Percentiles rank a stretch among this genome's conserved stretches.
Evolutionary conservation across 2,888 invertebrate genomes (phyloP).

Genomic region (Meghimatium bilineatum): DNA sequence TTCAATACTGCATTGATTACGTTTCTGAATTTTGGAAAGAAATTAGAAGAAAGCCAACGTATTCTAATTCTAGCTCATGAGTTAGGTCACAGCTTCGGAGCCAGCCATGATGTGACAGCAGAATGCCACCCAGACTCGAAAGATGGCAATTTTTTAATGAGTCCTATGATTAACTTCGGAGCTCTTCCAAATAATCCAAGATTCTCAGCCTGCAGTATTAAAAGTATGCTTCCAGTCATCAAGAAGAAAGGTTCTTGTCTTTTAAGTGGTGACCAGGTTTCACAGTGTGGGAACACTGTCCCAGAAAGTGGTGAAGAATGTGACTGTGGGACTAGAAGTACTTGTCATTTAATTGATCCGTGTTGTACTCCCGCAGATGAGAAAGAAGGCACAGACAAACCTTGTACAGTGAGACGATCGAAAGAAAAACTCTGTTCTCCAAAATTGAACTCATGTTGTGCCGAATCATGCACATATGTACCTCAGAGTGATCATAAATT

Average conservation of each 20-base stretch:
- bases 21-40: slow-evolving; percentile 55
- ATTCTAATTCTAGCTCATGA: slow-evolving; percentile 66
- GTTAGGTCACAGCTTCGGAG: slow-evolving; percentile 72
- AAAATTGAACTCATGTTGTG: slow-evolving; percentile 57
- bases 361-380: slow-evolving; percentile 63
- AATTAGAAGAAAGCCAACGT: slow-evolving; percentile 49
- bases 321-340: slow-evolving; percentile 61
- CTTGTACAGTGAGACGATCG: slow-evolving; percentile 60
- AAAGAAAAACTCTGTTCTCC: slow-evolving; percentile 61
- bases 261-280: neutral
- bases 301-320: slow-evolving; percentile 66
- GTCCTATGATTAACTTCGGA: slow-evolving; percentile 44
- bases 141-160: slow-evolving; percentile 35
- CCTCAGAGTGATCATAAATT: slow-evolving; percentile 29
- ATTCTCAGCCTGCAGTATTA: slow-evolving; percentile 69
- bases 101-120: slow-evolving; percentile 60
- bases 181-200: slow-evolving; percentile 62
- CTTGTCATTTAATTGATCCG: slow-evolving; percentile 57
- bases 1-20: slow-evolving; percentile 67
- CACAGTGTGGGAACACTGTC: slow-evolving; percentile 67
- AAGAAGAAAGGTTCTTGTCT: slow-evolving; percentile 65
- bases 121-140: slow-evolving; percentile 16
- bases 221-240: slow-evolving; percentile 65
- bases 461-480: slow-evolving; percentile 54
- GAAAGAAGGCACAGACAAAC: slow-evolving; percentile 49